phyloP scores from a whole-genome alignment of 2,888 invertebrate species.

The Chrysina gloriosa region DNA sequence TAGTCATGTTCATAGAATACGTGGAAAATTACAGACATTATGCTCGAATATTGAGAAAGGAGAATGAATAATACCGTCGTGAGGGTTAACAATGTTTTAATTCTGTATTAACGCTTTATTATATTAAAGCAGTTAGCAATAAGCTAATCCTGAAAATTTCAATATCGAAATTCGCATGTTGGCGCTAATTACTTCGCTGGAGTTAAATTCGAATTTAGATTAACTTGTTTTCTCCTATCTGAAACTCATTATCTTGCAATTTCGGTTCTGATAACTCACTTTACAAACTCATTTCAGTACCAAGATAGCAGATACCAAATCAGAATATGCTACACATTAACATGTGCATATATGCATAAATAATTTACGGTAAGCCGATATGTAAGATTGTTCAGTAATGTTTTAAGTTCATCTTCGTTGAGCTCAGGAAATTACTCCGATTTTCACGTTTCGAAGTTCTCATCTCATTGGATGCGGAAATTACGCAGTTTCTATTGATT shows the following conservation, averaged over 20 bases:
- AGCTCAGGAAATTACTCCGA: no score
- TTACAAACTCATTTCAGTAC: constrained; percentile 7
- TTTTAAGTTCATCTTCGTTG: not conserved
- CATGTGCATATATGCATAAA: constrained; percentile 25
- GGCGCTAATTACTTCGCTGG: not conserved
- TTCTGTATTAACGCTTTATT: no score
- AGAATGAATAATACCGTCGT: no score
- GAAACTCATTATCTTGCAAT: constrained; percentile 2
- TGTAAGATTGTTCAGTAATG: not conserved
- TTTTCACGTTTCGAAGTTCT: no score
- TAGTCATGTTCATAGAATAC: constrained; percentile 1
- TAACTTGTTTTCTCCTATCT: constrained; percentile 8
- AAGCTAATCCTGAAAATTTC: no score
- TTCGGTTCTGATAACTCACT: constrained; percentile 1
- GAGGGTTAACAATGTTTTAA: not conserved
- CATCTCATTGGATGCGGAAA: no score
- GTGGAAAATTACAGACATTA: not conserved
- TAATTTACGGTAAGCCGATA: constrained; percentile 1
- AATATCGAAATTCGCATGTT: no score
- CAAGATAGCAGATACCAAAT: constrained; percentile 8
- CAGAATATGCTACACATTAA: constrained; percentile 2
- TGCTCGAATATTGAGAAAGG: no score
- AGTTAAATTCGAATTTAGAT: constrained; percentile 2
- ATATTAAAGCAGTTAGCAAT: no score
- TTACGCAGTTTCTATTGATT: no score